Evolutionary conservation across 2,797 vertebrate species (phyloP), one percentile per base, ranked within the genome.

Genomic region (Bufotes viridis): DNA sequence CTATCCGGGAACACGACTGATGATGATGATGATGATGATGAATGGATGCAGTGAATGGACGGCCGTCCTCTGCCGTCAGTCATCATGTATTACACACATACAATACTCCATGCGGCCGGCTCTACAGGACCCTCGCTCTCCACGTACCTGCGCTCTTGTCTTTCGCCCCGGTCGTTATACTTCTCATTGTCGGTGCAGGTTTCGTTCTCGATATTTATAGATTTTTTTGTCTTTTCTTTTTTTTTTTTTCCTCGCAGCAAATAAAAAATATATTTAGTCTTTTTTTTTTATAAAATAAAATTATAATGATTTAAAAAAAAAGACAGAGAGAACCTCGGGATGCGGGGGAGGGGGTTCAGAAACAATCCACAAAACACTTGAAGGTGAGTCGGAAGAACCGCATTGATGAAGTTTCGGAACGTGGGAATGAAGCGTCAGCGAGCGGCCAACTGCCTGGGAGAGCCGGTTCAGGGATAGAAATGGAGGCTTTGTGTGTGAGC

Each of bases 311-410:
- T 78, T 78, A 85, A 80, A 69, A 84, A 88, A 84, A 88, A 70
- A 57, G 69, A 80, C 80, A 81, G 88, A 80, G 85, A 81, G 88
- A 82, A 86, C 89, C 90, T 72, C 92, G 92, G 75, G 93, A 91
- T 93, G 93, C 17, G 70, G 58, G 63, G 84, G 88, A 79, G 69
- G 87, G 88, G 91, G 94, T 93, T 97, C 96, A 97, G 92, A 97
- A 96, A 94, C 96, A 96, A 94, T 97, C 96, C 94, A 97, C 96
- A 92, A 97, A 97, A 94, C 96, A 97, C 95, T 97, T 96, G 94
- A 97, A 97, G 94, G 96, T 96, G 92, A 97, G 96, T 95, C 96
- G 96, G 94, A 97, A 97, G 96, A 96, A 97, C 95, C 96, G 96
- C 96, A 97, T 97, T 94, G 96, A 95, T 93, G 90, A 95, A 81